Base-by-base conservation (phyloP, 2,113 vertebrate species). In the Balaeniceps rex region DNA sequence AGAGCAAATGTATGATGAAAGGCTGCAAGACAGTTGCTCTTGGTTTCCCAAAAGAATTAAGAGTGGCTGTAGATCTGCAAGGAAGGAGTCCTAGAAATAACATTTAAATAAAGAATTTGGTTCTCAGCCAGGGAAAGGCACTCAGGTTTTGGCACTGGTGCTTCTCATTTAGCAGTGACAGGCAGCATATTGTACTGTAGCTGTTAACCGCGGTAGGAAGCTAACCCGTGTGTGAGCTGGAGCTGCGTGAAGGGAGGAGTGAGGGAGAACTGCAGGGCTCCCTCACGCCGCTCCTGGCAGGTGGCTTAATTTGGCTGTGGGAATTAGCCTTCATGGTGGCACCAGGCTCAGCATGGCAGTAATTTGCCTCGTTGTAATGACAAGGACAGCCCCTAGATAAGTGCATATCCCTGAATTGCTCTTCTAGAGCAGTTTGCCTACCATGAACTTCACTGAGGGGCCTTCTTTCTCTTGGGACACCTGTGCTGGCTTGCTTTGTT, bases 71-170 rank as follows among this genome's bases (percentile, higher is more conserved):
- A 82, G 54, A 77, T 90, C 71, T 86, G 64, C 40, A 52, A 79
- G 89, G 57, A 95, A 75, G 58, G 60, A 84, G 68, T 83, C 14
- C 18, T 28, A 91, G 93, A 95, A 95, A 76, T 63, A 83, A 54
- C 61, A 60, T 80, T 92, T 84, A 94, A 89, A 36, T 79, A 36
- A 85, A 78, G 87, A 24, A 15, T 52, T 88, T 95, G 92, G 57
- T 90, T 72, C 76, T 76, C 52, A 49, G 91, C 85, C 85, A 95
- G 92, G 60, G 65, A 89, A 82, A 72, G 71, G n/a, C 92, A 87
- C 4, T 5, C 52, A 29, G 77, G 72, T 79, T 86, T 93, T 94
- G 93, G 84, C 81, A 58, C 26, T 61, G 82, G 75, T 74, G 72
- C 81, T 93, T 91, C 72, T 83, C 69, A 36, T 61, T 91, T 75